Percentiles rank a stretch among this genome's conserved stretches.
Evolutionary conservation across 2,797 vertebrate species (phyloP).

Genomic region (Discoglossus pictus): DNA sequence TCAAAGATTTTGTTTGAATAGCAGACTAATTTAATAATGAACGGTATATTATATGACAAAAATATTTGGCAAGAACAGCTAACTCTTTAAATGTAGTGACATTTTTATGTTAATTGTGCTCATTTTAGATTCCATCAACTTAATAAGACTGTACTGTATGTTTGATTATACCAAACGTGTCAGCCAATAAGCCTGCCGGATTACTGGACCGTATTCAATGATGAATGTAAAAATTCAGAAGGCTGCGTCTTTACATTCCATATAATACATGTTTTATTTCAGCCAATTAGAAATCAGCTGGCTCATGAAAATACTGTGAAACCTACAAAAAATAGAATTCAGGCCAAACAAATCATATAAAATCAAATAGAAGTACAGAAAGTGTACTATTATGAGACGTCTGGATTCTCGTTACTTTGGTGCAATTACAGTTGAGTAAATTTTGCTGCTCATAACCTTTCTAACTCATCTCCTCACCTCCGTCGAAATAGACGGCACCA

Average conservation of each 20-base stretch:
- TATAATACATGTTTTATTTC: conserved; percentile 35
- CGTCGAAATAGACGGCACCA: too few species aligned
- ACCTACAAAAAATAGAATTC: conserved; percentile 33
- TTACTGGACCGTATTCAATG: conserved; percentile 28
- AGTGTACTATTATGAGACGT: conserved; percentile 27
- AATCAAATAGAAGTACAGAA: conserved; percentile 37
- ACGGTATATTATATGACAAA: conserved; percentile 70
- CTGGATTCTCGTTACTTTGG: neutral
- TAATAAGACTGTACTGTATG: conserved; percentile 63
- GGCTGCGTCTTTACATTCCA: conserved; percentile 10
- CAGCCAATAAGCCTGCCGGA: conserved; percentile 21
- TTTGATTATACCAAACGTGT: conserved; percentile 37
- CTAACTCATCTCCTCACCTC: neutral
- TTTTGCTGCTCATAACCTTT: conserved; percentile 10
- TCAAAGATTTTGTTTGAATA: conserved; percentile 70
- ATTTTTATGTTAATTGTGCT: conserved; percentile 79
- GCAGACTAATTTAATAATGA: conserved; percentile 79
- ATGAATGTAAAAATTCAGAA: conserved; percentile 27
- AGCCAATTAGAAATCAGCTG: conserved; percentile 42
- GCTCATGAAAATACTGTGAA: conserved; percentile 29
- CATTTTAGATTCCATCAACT: conserved; percentile 74
- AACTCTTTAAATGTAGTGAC: conserved; percentile 73
- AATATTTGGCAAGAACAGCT: conserved; percentile 66
- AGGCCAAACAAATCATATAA: conserved; percentile 47
- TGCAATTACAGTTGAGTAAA: conserved; percentile 27